These are phyloP conservation scores for Bovichtus diacanthus DNA, from an alignment of 2,797 vertebrate genomes.

Conservation along the genomic window DNA sequence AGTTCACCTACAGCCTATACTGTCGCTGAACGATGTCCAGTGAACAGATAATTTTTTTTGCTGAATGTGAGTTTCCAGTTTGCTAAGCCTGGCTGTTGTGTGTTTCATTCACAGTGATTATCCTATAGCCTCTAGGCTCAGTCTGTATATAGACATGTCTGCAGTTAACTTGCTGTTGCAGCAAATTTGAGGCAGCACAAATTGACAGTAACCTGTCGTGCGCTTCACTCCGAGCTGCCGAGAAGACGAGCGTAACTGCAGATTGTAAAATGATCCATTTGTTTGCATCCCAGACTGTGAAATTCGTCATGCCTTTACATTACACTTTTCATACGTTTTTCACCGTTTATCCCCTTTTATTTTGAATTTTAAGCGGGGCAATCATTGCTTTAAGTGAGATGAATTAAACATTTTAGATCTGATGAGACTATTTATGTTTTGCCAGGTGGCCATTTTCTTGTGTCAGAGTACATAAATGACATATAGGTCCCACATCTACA, in stretches of 20 bases:
- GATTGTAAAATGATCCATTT: neutral
- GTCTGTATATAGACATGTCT: constrained; percentile 67
- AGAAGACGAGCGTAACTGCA: constrained; percentile 24
- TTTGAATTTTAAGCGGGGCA: no score
- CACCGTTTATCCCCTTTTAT: neutral
- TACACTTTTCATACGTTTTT: neutral
- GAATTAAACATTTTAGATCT: neutral
- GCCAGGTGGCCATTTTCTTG: neutral
- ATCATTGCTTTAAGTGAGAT: neutral
- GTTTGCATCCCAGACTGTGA: neutral
- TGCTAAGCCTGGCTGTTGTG: constrained; percentile 74
- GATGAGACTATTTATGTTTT: neutral
- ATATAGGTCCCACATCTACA: no score
- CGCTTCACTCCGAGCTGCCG: constrained; percentile 44
- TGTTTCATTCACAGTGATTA: constrained; percentile 76
- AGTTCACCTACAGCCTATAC: constrained; percentile 33
- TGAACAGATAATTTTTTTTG: constrained; percentile 55
- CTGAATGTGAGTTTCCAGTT: constrained; percentile 73
- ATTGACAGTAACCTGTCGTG: constrained; percentile 65
- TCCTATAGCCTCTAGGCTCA: constrained; percentile 71
- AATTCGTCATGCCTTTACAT: neutral
- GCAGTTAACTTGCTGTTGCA: constrained; percentile 75
- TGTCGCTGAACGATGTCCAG: constrained; percentile 45
- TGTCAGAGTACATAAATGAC: no score
- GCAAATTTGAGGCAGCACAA: constrained; percentile 69